phyloP scores from a whole-genome alignment of 2,797 vertebrate genomes.

The Lepus townsendii region DNA sequence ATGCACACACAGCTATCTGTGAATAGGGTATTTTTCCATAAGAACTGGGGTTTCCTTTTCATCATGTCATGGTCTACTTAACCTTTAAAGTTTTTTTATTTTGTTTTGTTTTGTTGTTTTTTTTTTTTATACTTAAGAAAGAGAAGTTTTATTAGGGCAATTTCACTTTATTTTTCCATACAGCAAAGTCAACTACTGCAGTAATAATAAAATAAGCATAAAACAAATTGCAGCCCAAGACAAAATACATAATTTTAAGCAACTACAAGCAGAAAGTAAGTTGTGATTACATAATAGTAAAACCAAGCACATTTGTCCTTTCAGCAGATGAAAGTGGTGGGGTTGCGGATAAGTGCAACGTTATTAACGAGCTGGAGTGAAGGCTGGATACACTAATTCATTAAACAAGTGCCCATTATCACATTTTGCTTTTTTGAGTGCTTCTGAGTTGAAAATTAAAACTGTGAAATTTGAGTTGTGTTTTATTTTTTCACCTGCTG shows the following conservation, averaged over 20 bases:
- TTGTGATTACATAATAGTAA: conserved; percentile 95
- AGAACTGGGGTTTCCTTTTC: not conserved
- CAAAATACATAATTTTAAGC: conserved; percentile 97
- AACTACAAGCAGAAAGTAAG: conserved; percentile 97
- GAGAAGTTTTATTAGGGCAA: conserved; percentile 94
- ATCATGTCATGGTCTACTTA: not conserved
- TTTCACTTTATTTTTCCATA: conserved; percentile 97
- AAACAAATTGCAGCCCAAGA: conserved; percentile 96
- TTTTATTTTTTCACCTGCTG: conserved; percentile 93
- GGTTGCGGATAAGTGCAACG: conserved; percentile 86
- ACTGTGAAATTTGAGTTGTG: conserved; percentile 80
- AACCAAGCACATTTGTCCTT: conserved; percentile 94
- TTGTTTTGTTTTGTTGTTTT: too few relatives aligned
- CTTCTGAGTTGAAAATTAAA: conserved; percentile 78
- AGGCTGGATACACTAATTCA: conserved; percentile 86
- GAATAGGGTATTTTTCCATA: not conserved
- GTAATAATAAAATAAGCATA: conserved; percentile 97
- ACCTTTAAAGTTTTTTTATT: not conserved
- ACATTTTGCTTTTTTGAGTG: conserved; percentile 67
- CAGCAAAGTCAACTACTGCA: conserved; percentile 99
- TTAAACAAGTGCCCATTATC: conserved; percentile 81
- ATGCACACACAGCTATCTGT: not conserved
- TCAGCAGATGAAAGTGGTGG: conserved; percentile 91
- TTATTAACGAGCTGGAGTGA: conserved; percentile 76
- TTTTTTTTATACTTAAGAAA: conserved; percentile 82